Percentiles rank a stretch among this genome's conserved stretches.
Conservation (phyloP, 2,113 vertebrate genomes). For the Choloepus hoffmanni region DNA sequence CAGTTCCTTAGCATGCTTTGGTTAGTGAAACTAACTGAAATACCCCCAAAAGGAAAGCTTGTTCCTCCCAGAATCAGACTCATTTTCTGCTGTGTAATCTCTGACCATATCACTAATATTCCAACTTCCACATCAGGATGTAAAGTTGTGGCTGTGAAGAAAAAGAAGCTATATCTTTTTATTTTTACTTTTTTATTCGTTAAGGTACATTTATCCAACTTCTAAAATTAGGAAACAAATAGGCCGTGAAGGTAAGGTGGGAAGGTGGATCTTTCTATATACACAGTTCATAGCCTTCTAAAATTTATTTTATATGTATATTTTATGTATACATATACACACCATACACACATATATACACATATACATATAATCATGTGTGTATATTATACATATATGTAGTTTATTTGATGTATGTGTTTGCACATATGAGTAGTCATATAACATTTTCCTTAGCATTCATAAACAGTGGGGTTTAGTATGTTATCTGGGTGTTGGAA, state of each 20-base stretch:
- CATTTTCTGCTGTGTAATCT: background rate
- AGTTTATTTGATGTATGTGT: background rate
- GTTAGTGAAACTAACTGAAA: background rate
- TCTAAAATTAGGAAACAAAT: conserved; percentile 22
- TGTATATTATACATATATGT: background rate
- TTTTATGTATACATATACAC: too few species aligned
- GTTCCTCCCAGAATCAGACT: background rate
- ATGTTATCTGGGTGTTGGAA: background rate
- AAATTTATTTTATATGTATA: background rate
- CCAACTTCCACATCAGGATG: background rate
- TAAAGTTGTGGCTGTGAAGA: background rate
- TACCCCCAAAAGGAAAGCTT: background rate
- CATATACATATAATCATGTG: background rate
- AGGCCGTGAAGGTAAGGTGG: background rate
- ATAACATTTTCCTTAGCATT: conserved; percentile 41
- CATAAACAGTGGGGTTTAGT: background rate
- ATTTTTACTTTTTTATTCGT: background rate
- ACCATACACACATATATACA: background rate
- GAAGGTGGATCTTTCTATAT: background rate
- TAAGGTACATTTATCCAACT: background rate
- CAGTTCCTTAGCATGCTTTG: conserved; percentile 5
- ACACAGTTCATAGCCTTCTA: background rate
- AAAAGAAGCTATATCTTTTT: background rate
- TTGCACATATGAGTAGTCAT: background rate
- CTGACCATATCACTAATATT: background rate